phyloP scores from a whole-genome alignment of 2,797 vertebrate species.

The Valencia hispanica region DNA sequence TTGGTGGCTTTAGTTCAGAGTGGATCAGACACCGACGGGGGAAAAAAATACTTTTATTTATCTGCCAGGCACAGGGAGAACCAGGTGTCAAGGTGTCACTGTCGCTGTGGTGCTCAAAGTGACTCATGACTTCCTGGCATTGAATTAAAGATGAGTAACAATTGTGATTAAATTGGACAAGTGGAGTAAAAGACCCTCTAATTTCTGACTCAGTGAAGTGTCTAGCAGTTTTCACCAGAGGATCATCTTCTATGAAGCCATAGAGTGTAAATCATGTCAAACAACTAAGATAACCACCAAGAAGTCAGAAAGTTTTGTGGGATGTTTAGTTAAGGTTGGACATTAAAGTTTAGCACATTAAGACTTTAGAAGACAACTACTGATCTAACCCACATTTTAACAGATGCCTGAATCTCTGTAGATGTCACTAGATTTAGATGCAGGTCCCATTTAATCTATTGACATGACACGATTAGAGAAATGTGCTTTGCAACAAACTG shows the following conservation, averaged over 20 bases:
- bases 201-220: constrained; percentile 30
- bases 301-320: background rate
- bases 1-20: constrained; percentile 56
- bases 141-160: constrained; percentile 39
- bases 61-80: constrained; percentile 45
- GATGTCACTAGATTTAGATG: background rate
- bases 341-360: background rate
- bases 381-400: background rate
- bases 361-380: background rate
- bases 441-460: background rate
- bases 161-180: constrained; percentile 38
- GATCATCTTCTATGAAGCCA: constrained; percentile 8
- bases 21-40: constrained; percentile 42
- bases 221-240: constrained; percentile 23
- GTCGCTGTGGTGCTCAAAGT: constrained; percentile 43
- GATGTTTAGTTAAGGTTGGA: background rate
- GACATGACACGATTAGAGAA: background rate
- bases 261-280: background rate
- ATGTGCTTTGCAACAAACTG: background rate
- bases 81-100: constrained; percentile 52
- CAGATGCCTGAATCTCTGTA: background rate
- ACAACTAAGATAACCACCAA: background rate
- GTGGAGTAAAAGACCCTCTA: constrained; percentile 17
- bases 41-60: constrained; percentile 39
- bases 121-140: constrained; percentile 47